Evolutionary conservation across 2,797 vertebrate genomes (phyloP), one percentile per base, ranked within the genome.

Genomic region (Propithecus perrieri): DNA sequence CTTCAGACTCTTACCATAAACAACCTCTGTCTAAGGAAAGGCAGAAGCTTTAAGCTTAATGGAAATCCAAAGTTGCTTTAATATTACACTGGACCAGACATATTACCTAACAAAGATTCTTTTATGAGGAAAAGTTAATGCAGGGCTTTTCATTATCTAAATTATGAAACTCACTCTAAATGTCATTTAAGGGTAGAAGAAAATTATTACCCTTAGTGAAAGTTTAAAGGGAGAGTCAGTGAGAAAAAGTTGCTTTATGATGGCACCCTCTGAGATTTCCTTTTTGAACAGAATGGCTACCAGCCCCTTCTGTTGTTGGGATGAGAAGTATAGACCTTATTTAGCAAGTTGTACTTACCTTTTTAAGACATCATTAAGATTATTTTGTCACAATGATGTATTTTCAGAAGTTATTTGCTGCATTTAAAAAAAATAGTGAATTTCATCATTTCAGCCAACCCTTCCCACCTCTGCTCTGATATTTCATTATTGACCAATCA

Each of bases 401-500:
- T 97, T 98, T 97, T 98, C 76, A 97, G 74, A 74, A 74, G 89
- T 97, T 95, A 71, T 89, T 97, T 97, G 24, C 8, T 69, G 14
- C 53, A 35, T 12, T 69, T 96, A 92, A 65, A 85, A 85, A 96
- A 97, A 98, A 95, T 43, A 5, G 48, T 2, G 65, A 97, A 86
- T 98, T 94, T 98, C 76, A 84, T 89, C 95, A 98, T 95, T 95
- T 95, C 48, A 97, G 94, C 85, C 57, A 65, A 48, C 24, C 1
- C 76, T 80, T 5, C 1, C 26, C 41, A 89, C 7, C 22, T 20
- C 89, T 57, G 83, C 83, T 90, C 33, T 97, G 88, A 72, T 90
- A 97, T 97, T 65, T 97, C 35, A 30, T 9, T 95, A 89, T 95
- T 97, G 96, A 97, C 95, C 95, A 97, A 92, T 79, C 15, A 96